These are phyloP conservation scores for Noctuana brunneofusca DNA, from an alignment of 2,888 invertebrate genomes.

Conservation along the genomic window DNA sequence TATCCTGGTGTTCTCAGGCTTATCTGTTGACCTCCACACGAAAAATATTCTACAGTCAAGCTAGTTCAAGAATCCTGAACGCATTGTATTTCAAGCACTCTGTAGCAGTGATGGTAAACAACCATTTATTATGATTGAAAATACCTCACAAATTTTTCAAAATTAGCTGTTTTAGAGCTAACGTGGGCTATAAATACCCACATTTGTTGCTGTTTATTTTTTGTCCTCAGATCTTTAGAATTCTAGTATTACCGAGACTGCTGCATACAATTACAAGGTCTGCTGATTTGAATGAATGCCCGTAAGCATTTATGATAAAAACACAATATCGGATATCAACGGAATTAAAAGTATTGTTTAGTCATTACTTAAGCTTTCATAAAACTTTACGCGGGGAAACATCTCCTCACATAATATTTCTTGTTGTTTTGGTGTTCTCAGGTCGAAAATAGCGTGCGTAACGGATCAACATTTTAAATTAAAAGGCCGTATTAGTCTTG, in stretches of 20 bases:
- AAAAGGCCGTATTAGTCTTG: too few species aligned
- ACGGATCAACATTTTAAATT: too few species aligned
- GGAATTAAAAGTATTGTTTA: too few species aligned
- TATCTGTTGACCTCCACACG: slow-evolving; percentile 1
- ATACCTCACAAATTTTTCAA: too few species aligned
- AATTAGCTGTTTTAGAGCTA: background rate
- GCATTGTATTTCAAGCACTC: background rate
- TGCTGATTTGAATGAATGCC: too few species aligned
- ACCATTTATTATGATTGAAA: too few species aligned
- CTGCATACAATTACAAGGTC: too few species aligned
- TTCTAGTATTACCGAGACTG: too few species aligned
- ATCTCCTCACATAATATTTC: background rate
- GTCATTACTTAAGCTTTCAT: too few species aligned
- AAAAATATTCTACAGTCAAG: background rate
- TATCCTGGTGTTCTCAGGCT: background rate
- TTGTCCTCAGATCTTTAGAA: background rate
- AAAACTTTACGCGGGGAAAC: background rate
- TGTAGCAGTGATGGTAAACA: background rate
- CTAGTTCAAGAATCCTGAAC: background rate
- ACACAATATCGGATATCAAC: too few species aligned
- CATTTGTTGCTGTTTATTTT: background rate
- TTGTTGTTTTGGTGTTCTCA: background rate
- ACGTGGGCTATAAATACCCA: background rate
- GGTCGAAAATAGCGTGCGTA: background rate
- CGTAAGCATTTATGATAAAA: too few species aligned